These are phyloP conservation scores for Centrocercus urophasianus DNA, from an alignment of 2,113 vertebrate genomes.

Conservation along the genomic window DNA sequence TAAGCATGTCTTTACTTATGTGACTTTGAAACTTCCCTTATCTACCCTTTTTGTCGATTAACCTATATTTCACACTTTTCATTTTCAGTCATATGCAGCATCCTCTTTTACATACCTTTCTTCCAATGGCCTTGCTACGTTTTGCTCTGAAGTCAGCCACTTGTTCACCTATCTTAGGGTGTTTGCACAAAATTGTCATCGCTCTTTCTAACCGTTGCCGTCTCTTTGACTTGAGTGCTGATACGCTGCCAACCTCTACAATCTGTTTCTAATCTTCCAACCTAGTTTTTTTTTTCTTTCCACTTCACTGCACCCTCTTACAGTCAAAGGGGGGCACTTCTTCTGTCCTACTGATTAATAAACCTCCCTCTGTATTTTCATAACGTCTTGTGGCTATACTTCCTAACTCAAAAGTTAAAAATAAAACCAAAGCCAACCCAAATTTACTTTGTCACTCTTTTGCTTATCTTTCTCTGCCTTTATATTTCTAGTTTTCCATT, in stretches of 20 bases:
- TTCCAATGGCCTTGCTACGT: background rate
- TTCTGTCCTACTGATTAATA: background rate
- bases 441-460: background rate
- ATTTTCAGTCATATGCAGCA: background rate
- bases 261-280: background rate
- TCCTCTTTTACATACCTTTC: background rate
- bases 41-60: background rate
- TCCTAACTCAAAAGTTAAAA: background rate
- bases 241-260: background rate
- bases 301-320: background rate
- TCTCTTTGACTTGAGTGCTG: background rate
- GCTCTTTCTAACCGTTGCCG: background rate
- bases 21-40: background rate
- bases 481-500: constrained; percentile 9
- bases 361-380: background rate
- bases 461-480: background rate
- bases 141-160: background rate
- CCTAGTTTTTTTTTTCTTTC: background rate
- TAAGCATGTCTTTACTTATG: background rate
- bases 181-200: background rate
- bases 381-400: background rate
- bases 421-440: background rate
- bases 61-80: background rate
- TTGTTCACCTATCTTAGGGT: background rate
- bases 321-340: background rate